These are phyloP conservation scores for Prosapia bicincta DNA, from an alignment of 2,888 invertebrate species.

Conservation along the genomic window DNA sequence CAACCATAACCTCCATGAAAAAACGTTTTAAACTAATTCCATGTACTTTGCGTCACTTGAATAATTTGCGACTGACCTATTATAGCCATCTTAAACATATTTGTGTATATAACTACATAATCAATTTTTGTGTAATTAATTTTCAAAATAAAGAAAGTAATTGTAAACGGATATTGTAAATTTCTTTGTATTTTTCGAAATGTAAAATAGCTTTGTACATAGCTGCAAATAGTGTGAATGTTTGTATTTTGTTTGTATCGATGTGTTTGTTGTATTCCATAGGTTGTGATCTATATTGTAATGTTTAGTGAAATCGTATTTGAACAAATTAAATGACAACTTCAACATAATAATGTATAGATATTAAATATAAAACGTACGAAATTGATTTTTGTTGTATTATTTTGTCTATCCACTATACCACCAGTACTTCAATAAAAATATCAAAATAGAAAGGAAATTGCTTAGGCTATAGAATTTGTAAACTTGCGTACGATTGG, in stretches of 20 bases:
- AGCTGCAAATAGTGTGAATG: background rate
- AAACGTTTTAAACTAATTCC: no score
- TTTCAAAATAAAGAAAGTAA: no score
- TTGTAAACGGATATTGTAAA: background rate
- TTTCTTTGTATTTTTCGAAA: background rate
- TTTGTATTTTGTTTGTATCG: background rate
- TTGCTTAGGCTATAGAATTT: no score
- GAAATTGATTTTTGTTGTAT: background rate
- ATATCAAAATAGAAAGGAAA: no score
- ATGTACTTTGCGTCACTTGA: no score
- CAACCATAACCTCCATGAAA: no score
- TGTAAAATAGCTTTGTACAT: background rate
- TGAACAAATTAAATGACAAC: background rate
- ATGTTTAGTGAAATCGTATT: background rate
- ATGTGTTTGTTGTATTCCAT: constrained; percentile 24
- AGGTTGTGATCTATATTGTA: constrained; percentile 27
- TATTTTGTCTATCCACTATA: no score
- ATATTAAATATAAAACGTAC: background rate
- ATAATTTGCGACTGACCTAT: no score
- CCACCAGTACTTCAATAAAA: no score
- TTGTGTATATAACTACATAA: background rate
- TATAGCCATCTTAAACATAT: no score
- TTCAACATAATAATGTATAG: background rate
- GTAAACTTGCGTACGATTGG: no score
- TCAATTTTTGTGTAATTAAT: no score